Evolutionary conservation across 2,888 invertebrate species (phyloP).

Genomic region (Drosophila kuntzei): DNA sequence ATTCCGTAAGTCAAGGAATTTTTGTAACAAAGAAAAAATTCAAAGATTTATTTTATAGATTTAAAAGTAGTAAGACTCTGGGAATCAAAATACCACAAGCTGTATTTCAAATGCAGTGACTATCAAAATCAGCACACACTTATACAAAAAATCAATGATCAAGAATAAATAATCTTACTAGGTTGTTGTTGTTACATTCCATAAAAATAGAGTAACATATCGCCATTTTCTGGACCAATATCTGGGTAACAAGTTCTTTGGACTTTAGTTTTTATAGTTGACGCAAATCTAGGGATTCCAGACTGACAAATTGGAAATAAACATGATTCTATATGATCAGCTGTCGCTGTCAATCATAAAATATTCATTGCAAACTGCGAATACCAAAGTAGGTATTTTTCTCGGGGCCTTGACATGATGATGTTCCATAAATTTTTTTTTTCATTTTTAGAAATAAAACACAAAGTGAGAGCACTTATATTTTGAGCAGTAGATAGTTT

Average conservation of each 20-base stretch:
- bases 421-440: conserved; percentile 9
- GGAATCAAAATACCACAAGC: no score
- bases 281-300: conserved; percentile 44
- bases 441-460: conserved; percentile 41
- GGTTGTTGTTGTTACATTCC: not conserved
- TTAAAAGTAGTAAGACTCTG: no score
- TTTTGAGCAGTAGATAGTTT: conserved; percentile 31
- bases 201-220: conserved; percentile 1
- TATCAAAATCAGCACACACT: no score
- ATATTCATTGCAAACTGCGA: conserved; percentile 24
- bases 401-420: conserved; percentile 9
- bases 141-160: no score
- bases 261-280: conserved; percentile 10
- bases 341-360: conserved; percentile 61
- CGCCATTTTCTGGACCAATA: not conserved
- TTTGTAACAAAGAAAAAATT: no score
- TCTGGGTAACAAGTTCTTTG: not conserved
- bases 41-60: no score
- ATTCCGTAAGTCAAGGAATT: no score
- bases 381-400: conserved; percentile 27
- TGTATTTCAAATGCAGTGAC: no score
- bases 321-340: conserved; percentile 51
- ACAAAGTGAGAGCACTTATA: conserved; percentile 43
- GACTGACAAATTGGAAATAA: conserved; percentile 24
- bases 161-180: no score